Evolutionary conservation across 1,140 invertebrate species (phyloP).

Genomic region (Lordiphosa collinella): DNA sequence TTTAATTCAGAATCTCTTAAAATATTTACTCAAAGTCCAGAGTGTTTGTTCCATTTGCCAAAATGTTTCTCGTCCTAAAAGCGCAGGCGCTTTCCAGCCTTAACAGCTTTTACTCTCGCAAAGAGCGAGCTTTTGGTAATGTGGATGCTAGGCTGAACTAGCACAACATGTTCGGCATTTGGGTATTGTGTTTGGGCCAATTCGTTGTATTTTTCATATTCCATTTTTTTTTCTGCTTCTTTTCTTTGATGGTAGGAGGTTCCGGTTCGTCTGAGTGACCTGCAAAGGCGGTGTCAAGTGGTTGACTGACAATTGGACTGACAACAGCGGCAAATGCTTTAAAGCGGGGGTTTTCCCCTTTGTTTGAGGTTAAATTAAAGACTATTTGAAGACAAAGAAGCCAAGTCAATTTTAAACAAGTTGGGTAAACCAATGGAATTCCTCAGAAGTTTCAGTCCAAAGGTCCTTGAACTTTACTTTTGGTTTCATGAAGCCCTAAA

Average conservation of each 20-base stretch:
- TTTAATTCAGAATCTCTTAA: slow-evolving; percentile 21
- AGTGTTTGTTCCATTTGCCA: slow-evolving; percentile 18
- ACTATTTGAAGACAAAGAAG: too few relatives aligned
- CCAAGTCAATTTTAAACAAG: too few relatives aligned
- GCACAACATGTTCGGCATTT: slow-evolving; percentile 44
- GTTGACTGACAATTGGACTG: slow-evolving; percentile 24
- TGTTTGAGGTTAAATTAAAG: slow-evolving; percentile 1
- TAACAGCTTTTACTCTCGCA: slow-evolving; percentile 8
- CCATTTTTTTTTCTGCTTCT: slow-evolving; percentile 17
- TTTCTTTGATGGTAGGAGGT: slow-evolving; percentile 4
- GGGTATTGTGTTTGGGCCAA: slow-evolving; percentile 21
- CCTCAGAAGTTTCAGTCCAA: too few relatives aligned
- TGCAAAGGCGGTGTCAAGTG: slow-evolving; percentile 39
- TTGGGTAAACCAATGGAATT: too few relatives aligned
- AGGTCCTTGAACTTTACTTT: too few relatives aligned
- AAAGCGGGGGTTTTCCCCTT: slow-evolving; percentile 6
- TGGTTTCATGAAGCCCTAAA: too few relatives aligned
- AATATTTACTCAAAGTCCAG: neutral
- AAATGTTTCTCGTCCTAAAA: slow-evolving; percentile 6
- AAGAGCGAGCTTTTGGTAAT: neutral
- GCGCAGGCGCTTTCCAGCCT: slow-evolving; percentile 52
- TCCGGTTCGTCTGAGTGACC: slow-evolving; percentile 35
- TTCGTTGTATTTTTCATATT: slow-evolving; percentile 18
- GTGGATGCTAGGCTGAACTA: slow-evolving; percentile 53
- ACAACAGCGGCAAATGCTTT: slow-evolving; percentile 5